Evolutionary conservation across 2,888 invertebrate species (phyloP).

Genomic region (Galerucella calmariensis): DNA sequence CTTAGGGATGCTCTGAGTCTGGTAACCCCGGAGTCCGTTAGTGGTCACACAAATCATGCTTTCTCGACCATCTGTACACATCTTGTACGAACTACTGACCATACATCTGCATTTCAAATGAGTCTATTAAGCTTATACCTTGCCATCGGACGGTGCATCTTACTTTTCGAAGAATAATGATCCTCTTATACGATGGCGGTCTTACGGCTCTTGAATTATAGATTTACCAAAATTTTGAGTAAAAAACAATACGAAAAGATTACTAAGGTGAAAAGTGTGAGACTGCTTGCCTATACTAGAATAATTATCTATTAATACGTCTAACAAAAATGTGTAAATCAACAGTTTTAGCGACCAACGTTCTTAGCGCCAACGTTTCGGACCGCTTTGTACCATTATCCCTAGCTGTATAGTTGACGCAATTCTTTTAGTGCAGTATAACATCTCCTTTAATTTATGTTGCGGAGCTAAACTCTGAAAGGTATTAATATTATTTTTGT

Average conservation of each 20-base stretch:
- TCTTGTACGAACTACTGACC: conserved; percentile 57
- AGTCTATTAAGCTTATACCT: conserved; percentile 49
- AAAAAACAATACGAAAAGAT: not conserved
- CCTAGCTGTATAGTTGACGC: too few relatives aligned
- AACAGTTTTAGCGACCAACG: too few relatives aligned
- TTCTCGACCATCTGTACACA: conserved; percentile 61
- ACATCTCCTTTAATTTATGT: too few relatives aligned
- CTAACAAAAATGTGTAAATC: too few relatives aligned
- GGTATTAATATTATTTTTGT: too few relatives aligned
- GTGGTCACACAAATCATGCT: conserved; percentile 64
- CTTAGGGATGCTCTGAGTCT: conserved; percentile 38
- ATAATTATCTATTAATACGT: too few relatives aligned
- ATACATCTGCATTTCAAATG: conserved; percentile 64
- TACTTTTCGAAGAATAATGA: conserved; percentile 30
- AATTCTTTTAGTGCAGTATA: too few relatives aligned
- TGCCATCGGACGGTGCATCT: conserved; percentile 38
- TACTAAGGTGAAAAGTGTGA: too few relatives aligned
- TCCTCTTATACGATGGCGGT: conserved; percentile 11
- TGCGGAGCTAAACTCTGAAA: too few relatives aligned
- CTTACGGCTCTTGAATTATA: not conserved
- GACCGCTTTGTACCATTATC: too few relatives aligned
- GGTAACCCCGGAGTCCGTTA: conserved; percentile 53
- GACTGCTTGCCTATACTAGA: too few relatives aligned
- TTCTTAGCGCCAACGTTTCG: too few relatives aligned
- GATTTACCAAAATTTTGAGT: not conserved